Percentiles rank a stretch among this genome's conserved stretches.
These are phyloP conservation scores for Alouatta palliata DNA, from an alignment of 2,113 vertebrate species.

Conservation along the genomic window DNA sequence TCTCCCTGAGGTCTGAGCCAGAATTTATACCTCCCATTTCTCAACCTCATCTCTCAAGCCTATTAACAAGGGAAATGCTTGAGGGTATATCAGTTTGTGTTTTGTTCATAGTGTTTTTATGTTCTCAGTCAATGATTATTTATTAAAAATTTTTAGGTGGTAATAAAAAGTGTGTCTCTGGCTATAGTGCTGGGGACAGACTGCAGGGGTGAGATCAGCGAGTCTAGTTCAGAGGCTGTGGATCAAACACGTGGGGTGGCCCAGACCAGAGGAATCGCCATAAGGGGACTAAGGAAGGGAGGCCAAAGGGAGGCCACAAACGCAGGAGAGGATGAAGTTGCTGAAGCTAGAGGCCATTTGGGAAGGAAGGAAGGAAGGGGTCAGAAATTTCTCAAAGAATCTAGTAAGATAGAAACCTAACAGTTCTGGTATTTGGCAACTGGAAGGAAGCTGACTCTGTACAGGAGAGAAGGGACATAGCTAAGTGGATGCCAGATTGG, in stretches of 20 bases:
- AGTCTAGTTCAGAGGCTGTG: neutral
- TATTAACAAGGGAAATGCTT: neutral
- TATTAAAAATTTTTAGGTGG: neutral
- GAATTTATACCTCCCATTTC: neutral
- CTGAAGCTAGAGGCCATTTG: neutral
- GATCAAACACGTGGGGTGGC: neutral
- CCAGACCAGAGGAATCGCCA: neutral
- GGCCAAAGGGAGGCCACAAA: neutral
- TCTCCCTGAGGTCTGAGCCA: neutral
- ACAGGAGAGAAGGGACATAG: neutral
- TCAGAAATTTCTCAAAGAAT: neutral
- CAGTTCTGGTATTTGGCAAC: neutral
- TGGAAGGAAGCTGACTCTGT: neutral
- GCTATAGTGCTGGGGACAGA: neutral
- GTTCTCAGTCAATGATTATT: neutral
- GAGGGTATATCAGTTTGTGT: neutral
- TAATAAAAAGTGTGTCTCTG: neutral
- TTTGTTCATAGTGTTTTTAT: neutral
- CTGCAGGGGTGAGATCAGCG: neutral
- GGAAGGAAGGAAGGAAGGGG: neutral
- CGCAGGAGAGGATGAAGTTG: neutral
- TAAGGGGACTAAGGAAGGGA: neutral
- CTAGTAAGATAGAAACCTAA: neutral
- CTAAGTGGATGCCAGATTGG: neutral
- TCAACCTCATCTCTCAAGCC: neutral